Evolutionary conservation across 2,888 invertebrate species (phyloP).

Genomic region (Pycnomerus fuliginosus): DNA sequence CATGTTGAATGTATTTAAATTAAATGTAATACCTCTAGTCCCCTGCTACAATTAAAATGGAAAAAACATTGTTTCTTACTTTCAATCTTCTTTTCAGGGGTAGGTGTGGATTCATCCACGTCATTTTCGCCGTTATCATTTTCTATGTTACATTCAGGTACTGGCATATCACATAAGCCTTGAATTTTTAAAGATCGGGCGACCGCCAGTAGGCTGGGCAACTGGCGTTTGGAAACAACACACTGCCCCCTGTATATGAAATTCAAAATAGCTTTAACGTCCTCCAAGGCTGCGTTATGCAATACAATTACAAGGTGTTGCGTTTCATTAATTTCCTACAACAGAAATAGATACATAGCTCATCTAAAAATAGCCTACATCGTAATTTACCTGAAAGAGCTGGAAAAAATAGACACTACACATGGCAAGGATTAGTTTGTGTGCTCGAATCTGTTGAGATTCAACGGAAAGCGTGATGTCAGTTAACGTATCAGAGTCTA

Average conservation of each 20-base stretch:
- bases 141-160: no score
- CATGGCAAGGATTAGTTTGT: conserved; percentile 82
- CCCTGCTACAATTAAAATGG: no score
- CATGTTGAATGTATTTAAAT: no score
- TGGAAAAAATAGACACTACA: conserved; percentile 91
- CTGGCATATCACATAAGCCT: conserved; percentile 79
- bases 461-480: conserved; percentile 87
- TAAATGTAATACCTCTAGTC: no score
- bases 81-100: no score
- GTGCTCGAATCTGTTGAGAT: conserved; percentile 80
- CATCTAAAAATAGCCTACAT: conserved; percentile 20
- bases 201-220: conserved; percentile 73
- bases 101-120: no score
- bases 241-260: conserved; percentile 90
- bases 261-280: conserved; percentile 73
- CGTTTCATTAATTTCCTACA: conserved; percentile 66
- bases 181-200: conserved; percentile 81
- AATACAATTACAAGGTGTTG: conserved; percentile 73
- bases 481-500: conserved; percentile 78
- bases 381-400: conserved; percentile 69
- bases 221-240: conserved; percentile 75
- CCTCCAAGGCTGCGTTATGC: conserved; percentile 69
- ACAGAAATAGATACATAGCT: conserved; percentile 8
- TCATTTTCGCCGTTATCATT: no score
- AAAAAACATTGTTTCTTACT: no score